Evolutionary conservation across 2,797 vertebrate species (phyloP), one percentile per base, ranked within the genome.

Genomic region (Bradypodion ventrale): DNA sequence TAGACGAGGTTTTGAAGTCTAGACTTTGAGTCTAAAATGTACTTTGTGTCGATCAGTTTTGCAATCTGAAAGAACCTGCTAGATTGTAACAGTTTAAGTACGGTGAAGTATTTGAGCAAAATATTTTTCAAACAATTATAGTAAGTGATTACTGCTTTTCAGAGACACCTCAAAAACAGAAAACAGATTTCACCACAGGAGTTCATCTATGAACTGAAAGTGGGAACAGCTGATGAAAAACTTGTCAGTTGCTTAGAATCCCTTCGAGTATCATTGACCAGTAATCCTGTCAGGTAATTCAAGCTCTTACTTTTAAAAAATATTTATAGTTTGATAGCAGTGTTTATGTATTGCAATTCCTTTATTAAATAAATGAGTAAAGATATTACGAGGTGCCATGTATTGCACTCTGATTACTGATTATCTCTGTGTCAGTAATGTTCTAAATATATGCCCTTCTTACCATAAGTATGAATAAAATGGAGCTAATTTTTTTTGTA

Each of bases 281-380:
- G 98, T 95, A 99, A 99, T 92, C 98, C 98, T 92, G 98, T 99
- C 96, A 99, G 98, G 98, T 99, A 99, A 85, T 68, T 59, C 10
- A 62, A 76, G 56, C 25, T 25, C 19, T 76, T 63, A 4, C 3
- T 13, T 16, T 15, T 4, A 19, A 46, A 46, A n/a, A 46, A 25
- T 1, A 44, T 23, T 16, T 16, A 44, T 21, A n/a, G n/a, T n/a
- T n/a, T n/a, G n/a, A n/a, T n/a, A n/a, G n/a, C n/a, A n/a, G n/a
- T 85, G 49, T 84, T 84, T 59, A 87, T 84, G 70, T 37, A 59
- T 19, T 4, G 19, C 12, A 49, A 68, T 70, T 89, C 35, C 86
- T 86, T 74, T 82, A 52, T 59, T 60, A 44, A 44, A 9, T 0
- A 19, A 23, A 12, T 59, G 32, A 44, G 25, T 56, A 6, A 68